Conservation (phyloP, 2,113 vertebrate species). For the Tor tambroides region DNA sequence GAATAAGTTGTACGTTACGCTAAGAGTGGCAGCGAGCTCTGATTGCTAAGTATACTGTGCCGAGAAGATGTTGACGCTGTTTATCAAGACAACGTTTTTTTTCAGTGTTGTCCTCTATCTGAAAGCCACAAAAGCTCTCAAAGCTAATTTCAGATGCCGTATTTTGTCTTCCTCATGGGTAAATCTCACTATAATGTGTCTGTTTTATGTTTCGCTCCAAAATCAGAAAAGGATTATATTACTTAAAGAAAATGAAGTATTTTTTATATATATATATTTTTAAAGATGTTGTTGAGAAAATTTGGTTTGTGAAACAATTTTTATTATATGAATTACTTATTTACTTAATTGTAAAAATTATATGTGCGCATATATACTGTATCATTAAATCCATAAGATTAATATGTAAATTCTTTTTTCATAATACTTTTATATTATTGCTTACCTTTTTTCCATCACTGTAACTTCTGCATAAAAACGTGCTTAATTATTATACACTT, state of each 20-base stretch:
- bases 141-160: not conserved
- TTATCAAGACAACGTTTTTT: conserved; percentile 18
- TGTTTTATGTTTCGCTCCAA: not conserved
- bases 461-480: no score
- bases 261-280: not conserved
- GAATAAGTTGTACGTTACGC: not conserved
- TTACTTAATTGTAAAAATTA: no score
- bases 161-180: not conserved
- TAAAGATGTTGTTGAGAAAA: no score
- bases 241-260: not conserved
- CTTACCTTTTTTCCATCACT: not conserved
- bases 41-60: conserved; percentile 16
- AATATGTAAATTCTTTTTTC: no score
- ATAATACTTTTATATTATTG: no score
- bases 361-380: no score
- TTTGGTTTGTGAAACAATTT: not conserved
- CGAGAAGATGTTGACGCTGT: not conserved
- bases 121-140: not conserved
- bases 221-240: not conserved
- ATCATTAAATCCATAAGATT: no score
- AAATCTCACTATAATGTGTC: not conserved
- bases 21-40: not conserved
- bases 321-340: no score
- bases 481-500: not conserved
- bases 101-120: not conserved